Evolutionary conservation across 2,113 vertebrate genomes (phyloP), one percentile per base, ranked within the genome.

Genomic region (Passerina amoena): DNA sequence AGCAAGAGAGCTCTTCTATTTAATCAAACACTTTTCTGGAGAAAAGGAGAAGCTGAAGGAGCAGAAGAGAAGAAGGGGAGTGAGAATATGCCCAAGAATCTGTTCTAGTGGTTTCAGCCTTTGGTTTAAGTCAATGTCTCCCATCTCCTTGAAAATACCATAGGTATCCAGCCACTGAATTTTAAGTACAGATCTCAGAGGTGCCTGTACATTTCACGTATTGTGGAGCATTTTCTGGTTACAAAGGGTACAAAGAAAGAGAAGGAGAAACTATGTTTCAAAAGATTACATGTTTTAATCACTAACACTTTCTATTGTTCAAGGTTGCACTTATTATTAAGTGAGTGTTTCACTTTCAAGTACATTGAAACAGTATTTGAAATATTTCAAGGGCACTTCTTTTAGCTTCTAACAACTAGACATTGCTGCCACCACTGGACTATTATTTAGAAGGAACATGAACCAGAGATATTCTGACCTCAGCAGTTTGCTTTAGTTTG

Each of bases 391-490:
- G 97, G 59, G 92, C 91, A 91, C 71, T 72, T 95, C 53, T 93
- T 96, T 81, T 50, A 77, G 51, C 77, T 92, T 84, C 51, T 78
- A 96, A 96, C 21, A 94, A 92, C 91, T 97, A 94, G 94, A 96
- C 19, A 4, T 86, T 97, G 93, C 97, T 98, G 97, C 97, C 96
- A 97, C 95, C 91, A 90, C 90, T 85, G 97, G 96, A 82, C 85
- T 93, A 33, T 68, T 88, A 68, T 92, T 95, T 91, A 96, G 88
- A 88, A 88, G 31, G 60, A 84, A 73, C 72, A 54, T 23, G 77
- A 91, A 90, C 27, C 14, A 10, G 85, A 87, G 53, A 33, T 78
- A 90, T 72, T 44, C 50, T 91, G 45, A 57, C 53, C 88, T 94
- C 60, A 90, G 38, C 91, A 75, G 30, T 35, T 53, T 53, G 51